Conservation (phyloP, 1,140 invertebrate species). For the Drosophila parvula region DNA sequence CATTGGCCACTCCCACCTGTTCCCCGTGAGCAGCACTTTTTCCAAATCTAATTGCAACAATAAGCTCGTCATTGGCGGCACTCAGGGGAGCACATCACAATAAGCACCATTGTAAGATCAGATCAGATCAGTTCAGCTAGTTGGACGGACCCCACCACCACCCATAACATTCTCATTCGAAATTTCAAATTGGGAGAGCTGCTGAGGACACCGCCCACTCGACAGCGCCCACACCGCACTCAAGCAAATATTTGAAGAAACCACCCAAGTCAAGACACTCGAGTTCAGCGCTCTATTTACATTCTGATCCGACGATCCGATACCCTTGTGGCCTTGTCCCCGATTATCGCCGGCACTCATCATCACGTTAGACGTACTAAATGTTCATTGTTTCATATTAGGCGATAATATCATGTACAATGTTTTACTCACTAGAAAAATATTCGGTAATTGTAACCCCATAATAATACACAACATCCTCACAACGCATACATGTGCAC, state of each 20-base stretch:
- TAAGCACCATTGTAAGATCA: slow-evolving; percentile 16
- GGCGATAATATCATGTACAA: slow-evolving; percentile 75
- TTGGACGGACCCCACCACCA: background rate
- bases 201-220: background rate
- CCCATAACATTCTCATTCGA: slow-evolving; percentile 2
- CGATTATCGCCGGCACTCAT: slow-evolving; percentile 8
- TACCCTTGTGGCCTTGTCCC: slow-evolving; percentile 2
- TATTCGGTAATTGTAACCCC: slow-evolving; percentile 30
- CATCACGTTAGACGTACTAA: slow-evolving; percentile 15
- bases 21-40: background rate
- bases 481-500: slow-evolving; percentile 17
- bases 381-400: slow-evolving; percentile 47
- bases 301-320: background rate
- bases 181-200: slow-evolving; percentile 18
- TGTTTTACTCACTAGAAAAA: slow-evolving; percentile 60
- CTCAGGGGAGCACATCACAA: slow-evolving; percentile 1
- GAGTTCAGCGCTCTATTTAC: slow-evolving; percentile 30
- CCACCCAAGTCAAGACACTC: background rate
- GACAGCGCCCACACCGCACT: background rate
- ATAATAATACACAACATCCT: slow-evolving; percentile 9
- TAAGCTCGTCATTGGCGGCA: slow-evolving; percentile 35
- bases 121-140: slow-evolving; percentile 53
- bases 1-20: slow-evolving; percentile 5
- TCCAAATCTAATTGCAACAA: slow-evolving; percentile 8
- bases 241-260: background rate